Evolutionary conservation across 1,140 invertebrate genomes (phyloP).

Genomic region (Diuraphis noxia): DNA sequence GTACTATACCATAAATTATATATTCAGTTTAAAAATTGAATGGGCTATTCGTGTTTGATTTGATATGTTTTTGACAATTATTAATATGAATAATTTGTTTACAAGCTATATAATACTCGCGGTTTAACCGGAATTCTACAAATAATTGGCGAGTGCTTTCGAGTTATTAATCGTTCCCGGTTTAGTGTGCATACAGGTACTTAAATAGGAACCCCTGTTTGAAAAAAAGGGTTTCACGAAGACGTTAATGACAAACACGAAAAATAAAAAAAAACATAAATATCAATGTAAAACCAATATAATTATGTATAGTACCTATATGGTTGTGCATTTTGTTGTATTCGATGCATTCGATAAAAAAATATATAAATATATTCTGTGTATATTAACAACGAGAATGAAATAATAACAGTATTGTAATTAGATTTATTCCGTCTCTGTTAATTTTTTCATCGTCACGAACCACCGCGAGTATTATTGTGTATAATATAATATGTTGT

Average conservation of each 20-base stretch:
- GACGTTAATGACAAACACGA: neutral
- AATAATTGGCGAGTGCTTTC: neutral
- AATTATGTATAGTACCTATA: neutral
- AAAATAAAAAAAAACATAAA: neutral
- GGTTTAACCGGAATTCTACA: neutral
- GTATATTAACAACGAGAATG: neutral
- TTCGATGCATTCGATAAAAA: neutral
- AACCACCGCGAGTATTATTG: neutral
- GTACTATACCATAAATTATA: neutral
- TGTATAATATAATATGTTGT: neutral
- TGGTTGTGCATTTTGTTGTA: neutral
- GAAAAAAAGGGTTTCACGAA: neutral
- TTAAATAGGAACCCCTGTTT: neutral
- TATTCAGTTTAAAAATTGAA: neutral
- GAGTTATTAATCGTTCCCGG: neutral
- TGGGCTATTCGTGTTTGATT: neutral
- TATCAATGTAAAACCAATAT: neutral
- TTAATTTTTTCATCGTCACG: slow-evolving; percentile 4
- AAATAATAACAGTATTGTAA: neutral
- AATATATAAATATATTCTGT: neutral
- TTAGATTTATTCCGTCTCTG: slow-evolving; percentile 14
- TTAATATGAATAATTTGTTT: neutral
- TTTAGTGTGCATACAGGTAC: too few relatives aligned
- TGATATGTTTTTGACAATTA: neutral
- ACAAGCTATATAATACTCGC: neutral